Evolutionary conservation across 2,888 invertebrate species (phyloP), one percentile per base, ranked within the genome.

Genomic region (Augochlorella aurata): DNA sequence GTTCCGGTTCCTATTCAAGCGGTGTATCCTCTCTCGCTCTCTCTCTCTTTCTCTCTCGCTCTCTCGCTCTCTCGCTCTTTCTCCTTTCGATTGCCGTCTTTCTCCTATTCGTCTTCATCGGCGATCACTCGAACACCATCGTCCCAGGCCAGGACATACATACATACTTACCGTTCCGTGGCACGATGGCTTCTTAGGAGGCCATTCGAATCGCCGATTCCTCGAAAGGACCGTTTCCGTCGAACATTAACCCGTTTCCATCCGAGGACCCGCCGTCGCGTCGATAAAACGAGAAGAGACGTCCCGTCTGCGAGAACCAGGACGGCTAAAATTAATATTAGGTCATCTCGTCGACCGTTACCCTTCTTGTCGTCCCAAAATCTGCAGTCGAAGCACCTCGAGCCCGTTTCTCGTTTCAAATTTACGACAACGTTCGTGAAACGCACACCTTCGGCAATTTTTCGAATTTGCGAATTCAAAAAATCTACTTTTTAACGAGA

Each of bases 1-100:
- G 91, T 92, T 92, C 92, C 92, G 92, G 92, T 92, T 92, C 91
- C 92, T 92, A 92, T 92, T 90, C 88, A 85, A 88, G 85, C 81
- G 76, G 82, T 29, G 58, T 83, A 85, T 90, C 79, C 87, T 86
- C 87, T 86, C 85, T 83, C 74, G 85, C 79, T 81, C 14, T 58
- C 47, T 47, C 47, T 12, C 47, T 47, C 47, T 12, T 10, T 47
- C 47, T 12, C 47, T 47, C 47, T 12, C 47, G 7, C 47, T 12
- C 47, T 47, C 47, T 58, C 10, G 2, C 47, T 47, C 10, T 47
- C 47, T 47, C 2, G 3, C 12, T 47, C 24, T 58, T 58, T 7
- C 58, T 14, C 14, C 24, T 12, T 85, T 81, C 78, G 77, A 68
- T 45, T 74, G 47, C 70, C 54, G 52, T 74, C 85, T 70, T 74